A percentile compares a stretch with the other conserved stretches of the same genome.
Evolutionary conservation across 2,888 invertebrate species (phyloP).

Genomic region (Hirtodrosophila trivittata): DNA sequence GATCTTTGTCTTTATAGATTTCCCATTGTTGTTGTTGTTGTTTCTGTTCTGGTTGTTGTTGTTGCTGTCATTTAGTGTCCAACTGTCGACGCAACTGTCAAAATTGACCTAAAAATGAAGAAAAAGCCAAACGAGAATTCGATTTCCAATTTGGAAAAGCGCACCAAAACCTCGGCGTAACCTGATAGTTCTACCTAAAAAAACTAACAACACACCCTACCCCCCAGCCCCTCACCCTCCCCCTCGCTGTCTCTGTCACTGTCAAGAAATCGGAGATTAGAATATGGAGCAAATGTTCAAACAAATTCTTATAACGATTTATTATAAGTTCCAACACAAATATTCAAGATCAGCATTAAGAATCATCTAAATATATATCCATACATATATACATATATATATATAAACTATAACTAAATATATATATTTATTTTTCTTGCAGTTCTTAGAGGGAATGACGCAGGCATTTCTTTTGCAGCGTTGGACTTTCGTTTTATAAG

Average conservation of each 20-base stretch:
- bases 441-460: slow-evolving; percentile 84
- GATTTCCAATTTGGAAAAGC: slow-evolving; percentile 56
- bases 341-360: no score
- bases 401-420: background rate
- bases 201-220: background rate
- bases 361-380: no score
- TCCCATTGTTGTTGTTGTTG: slow-evolving; percentile 12
- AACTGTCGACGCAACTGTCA: slow-evolving; percentile 71
- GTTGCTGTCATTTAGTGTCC: slow-evolving; percentile 62
- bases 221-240: background rate
- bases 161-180: slow-evolving; percentile 51
- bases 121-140: slow-evolving; percentile 24
- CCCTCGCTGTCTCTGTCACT: background rate
- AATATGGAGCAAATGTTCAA: slow-evolving; percentile 47
- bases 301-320: no score
- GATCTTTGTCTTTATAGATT: slow-evolving; percentile 41
- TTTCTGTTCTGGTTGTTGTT: no score
- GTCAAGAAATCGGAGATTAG: slow-evolving; percentile 66
- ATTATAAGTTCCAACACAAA: no score
- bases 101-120: slow-evolving; percentile 67
- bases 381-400: background rate
- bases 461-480: slow-evolving; percentile 84
- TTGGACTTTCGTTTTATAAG: slow-evolving; percentile 84
- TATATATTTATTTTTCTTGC: slow-evolving; percentile 51
- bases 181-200: slow-evolving; percentile 50